Conservation (phyloP, 2,797 vertebrate species). For the Schizopygopsis malacanthus region DNA sequence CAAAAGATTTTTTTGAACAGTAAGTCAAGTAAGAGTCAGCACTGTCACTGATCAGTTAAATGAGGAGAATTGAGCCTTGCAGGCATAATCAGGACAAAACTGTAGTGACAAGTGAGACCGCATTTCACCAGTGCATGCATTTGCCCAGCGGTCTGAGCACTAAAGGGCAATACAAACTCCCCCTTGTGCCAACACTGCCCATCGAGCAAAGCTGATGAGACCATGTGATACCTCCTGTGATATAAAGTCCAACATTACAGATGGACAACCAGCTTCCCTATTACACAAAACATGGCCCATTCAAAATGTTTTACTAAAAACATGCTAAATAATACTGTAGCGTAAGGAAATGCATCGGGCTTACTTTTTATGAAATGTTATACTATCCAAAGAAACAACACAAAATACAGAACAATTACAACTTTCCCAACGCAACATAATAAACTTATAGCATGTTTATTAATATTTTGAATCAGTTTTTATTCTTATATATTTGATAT, state of each 20-base stretch:
- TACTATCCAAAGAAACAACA: background rate
- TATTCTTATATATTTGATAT: background rate
- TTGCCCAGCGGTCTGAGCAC: conserved; percentile 22
- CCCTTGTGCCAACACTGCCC: background rate
- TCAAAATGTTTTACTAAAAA: background rate
- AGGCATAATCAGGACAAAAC: conserved; percentile 19
- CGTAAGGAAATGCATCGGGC: background rate
- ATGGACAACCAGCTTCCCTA: background rate
- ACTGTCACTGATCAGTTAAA: conserved; percentile 17
- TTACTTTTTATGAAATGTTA: background rate
- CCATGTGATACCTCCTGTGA: background rate
- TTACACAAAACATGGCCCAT: background rate
- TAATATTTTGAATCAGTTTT: background rate
- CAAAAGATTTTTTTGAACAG: conserved; percentile 1
- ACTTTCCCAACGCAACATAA: background rate
- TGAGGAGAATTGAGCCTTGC: conserved; percentile 23
- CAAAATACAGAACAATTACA: background rate
- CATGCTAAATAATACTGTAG: background rate
- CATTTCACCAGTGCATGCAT: conserved; percentile 22
- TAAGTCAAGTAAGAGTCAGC: background rate
- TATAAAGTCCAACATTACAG: background rate
- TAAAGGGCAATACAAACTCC: conserved; percentile 18
- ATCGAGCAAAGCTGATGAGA: conserved; percentile 11
- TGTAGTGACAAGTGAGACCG: conserved; percentile 31
- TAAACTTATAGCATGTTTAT: background rate